phyloP scores from a whole-genome alignment of 2,888 invertebrate genomes.

The Lasioglossum lativentre region DNA sequence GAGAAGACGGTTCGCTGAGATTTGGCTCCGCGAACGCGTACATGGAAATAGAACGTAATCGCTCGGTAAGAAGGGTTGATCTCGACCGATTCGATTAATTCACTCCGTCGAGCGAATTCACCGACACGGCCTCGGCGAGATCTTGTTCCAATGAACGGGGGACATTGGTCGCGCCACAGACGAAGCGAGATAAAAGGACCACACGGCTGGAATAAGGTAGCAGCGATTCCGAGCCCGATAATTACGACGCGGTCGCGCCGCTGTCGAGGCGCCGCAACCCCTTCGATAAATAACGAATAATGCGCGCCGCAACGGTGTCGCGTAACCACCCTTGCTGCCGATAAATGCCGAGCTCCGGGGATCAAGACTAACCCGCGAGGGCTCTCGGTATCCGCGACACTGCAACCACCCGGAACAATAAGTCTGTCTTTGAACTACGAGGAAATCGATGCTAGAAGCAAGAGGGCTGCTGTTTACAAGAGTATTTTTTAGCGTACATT shows the following conservation, averaged over 20 bases:
- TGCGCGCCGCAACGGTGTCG: background rate
- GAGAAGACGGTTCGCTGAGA: background rate
- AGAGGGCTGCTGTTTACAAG: too few relatives aligned
- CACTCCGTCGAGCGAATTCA: background rate
- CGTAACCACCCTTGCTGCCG: slow-evolving; percentile 16
- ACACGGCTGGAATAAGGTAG: slow-evolving; percentile 23
- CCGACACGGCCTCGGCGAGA: background rate
- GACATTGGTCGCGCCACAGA: background rate
- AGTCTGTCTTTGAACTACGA: background rate
- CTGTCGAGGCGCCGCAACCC: slow-evolving; percentile 7
- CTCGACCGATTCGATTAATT: background rate
- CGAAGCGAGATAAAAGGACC: slow-evolving; percentile 23
- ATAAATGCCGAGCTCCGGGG: slow-evolving; percentile 2
- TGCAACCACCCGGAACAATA: background rate
- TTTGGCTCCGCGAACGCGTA: too few relatives aligned
- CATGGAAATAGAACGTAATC: background rate
- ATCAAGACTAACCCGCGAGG: background rate
- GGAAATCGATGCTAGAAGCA: background rate
- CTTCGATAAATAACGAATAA: slow-evolving; percentile 38
- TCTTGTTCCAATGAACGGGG: slow-evolving; percentile 1
- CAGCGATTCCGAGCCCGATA: slow-evolving; percentile 26
- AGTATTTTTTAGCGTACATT: too few relatives aligned
- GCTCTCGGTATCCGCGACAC: background rate
- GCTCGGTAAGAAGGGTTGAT: background rate
- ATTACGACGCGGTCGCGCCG: slow-evolving; percentile 34